Evolutionary conservation across 2,888 invertebrate genomes (phyloP).

Genomic region (Volucella zonaria): DNA sequence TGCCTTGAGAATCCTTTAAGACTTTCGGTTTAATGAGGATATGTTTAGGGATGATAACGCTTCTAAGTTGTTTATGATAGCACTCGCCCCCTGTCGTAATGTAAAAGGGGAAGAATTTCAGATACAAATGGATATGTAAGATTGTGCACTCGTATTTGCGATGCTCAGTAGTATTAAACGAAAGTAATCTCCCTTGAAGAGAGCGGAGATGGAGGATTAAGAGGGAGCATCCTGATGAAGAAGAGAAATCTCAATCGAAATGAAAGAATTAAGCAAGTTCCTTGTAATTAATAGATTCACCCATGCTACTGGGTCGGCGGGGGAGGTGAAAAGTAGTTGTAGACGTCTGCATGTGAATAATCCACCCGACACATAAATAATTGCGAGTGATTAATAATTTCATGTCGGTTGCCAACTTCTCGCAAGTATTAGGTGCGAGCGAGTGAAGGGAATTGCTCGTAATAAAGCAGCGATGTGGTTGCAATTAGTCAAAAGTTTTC

Average conservation of each 20-base stretch:
- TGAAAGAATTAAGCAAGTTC: conserved; percentile 52
- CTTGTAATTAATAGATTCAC: conserved; percentile 52
- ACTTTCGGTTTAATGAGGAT: conserved; percentile 64
- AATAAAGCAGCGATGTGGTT: conserved; percentile 6
- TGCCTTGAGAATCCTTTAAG: conserved; percentile 61
- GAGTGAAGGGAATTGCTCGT: background rate
- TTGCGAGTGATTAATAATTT: conserved; percentile 51
- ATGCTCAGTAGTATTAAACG: conserved; percentile 53
- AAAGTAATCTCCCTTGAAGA: conserved; percentile 26
- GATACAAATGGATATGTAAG: background rate
- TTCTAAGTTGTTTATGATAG: conserved; percentile 28
- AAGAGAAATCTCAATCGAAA: conserved; percentile 42
- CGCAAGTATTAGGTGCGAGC: conserved; percentile 2
- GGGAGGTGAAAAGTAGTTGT: background rate
- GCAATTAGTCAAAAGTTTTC: conserved; percentile 22
- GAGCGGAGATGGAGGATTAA: background rate
- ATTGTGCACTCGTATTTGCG: conserved; percentile 35
- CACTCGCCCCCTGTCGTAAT: background rate
- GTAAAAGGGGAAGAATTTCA: background rate
- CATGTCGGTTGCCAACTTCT: conserved; percentile 24
- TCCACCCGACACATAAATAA: conserved; percentile 57
- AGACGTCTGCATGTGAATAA: conserved; percentile 31
- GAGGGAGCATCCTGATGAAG: background rate
- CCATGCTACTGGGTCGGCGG: background rate
- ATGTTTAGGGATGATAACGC: conserved; percentile 52